These are phyloP conservation scores for Clarias macrocephalus DNA, from an alignment of 2,113 vertebrate species.

Conservation along the genomic window DNA sequence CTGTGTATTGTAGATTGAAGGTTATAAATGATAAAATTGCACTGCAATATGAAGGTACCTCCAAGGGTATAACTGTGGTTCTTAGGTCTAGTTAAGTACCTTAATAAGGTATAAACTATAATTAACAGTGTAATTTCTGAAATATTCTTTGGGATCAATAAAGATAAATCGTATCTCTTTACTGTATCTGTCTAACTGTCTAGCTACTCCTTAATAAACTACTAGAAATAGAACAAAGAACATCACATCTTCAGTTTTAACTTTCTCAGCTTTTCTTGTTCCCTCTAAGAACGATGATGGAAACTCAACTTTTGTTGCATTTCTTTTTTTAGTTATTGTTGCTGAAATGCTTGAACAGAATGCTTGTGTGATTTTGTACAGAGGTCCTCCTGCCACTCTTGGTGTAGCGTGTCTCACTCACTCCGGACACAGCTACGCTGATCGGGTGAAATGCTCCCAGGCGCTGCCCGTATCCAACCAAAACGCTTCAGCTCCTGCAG, in stretches of 20 bases:
- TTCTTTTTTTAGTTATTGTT: not conserved
- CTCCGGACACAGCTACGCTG: conserved; percentile 91
- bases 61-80: not conserved
- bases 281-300: not conserved
- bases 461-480: conserved; percentile 65
- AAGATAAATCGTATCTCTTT: no score
- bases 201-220: no score
- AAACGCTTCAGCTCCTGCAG: conserved; percentile 55
- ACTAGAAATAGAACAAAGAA: not conserved
- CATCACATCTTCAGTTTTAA: not conserved
- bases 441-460: conserved; percentile 90
- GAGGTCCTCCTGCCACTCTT: conserved; percentile 79
- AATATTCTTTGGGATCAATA: no score
- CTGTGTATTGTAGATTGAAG: not conserved
- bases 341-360: not conserved
- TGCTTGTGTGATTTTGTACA: conserved; percentile 55
- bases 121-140: not conserved
- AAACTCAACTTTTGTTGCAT: not conserved
- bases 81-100: not conserved
- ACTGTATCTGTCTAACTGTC: no score
- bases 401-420: conserved; percentile 80
- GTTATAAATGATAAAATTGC: not conserved
- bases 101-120: not conserved
- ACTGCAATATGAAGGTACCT: not conserved
- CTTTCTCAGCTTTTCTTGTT: not conserved